Evolutionary conservation across 2,888 invertebrate genomes (phyloP).

Genomic region (Trichogramma dendrolimi): DNA sequence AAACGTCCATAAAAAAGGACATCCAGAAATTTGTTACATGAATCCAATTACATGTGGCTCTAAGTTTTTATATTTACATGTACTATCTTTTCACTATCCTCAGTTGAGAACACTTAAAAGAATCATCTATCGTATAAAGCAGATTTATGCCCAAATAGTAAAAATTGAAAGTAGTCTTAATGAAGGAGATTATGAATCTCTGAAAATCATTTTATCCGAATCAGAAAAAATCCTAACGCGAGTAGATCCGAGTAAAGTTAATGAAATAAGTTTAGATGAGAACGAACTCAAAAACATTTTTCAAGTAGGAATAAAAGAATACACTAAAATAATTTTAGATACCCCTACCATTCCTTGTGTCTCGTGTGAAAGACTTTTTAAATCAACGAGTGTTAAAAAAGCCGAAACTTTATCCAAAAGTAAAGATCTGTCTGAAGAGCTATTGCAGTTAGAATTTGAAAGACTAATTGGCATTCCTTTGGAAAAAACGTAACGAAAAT

Average conservation of each 20-base stretch:
- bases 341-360: conserved; percentile 25
- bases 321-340: conserved; percentile 28
- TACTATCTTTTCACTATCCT: conserved; percentile 30
- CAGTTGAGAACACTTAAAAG: conserved; percentile 3
- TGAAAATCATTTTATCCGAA: not conserved
- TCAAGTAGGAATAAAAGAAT: conserved; percentile 26
- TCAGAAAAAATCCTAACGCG: not conserved
- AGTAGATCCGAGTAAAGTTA: not conserved
- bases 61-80: conserved; percentile 19
- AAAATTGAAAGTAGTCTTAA: conserved; percentile 1
- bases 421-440: too few relatives aligned
- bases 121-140: conserved; percentile 20
- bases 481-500: too few relatives aligned
- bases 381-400: conserved; percentile 23
- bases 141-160: conserved; percentile 10
- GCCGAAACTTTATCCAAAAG: not conserved
- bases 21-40: conserved; percentile 15
- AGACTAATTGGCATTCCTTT: too few relatives aligned
- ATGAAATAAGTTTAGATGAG: conserved; percentile 27
- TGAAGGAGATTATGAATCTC: not conserved
- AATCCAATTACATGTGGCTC: conserved; percentile 25
- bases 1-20: conserved; percentile 3
- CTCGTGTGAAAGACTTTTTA: conserved; percentile 33
- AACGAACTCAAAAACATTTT: conserved; percentile 20
- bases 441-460: too few relatives aligned